Base-by-base conservation (phyloP, 2,888 invertebrate species). In the Tenthredo notha region DNA sequence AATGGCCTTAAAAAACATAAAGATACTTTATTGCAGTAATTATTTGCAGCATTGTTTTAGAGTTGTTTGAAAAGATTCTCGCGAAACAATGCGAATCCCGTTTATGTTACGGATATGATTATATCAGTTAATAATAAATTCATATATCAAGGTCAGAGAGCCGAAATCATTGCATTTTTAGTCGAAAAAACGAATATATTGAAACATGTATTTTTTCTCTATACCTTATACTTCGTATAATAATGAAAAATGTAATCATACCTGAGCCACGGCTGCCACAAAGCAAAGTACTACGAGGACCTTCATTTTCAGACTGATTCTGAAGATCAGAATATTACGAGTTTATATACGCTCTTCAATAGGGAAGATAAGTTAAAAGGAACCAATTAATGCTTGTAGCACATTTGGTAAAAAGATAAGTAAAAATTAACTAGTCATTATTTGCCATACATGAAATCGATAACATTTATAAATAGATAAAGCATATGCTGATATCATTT, bases 251-350 rank as follows among this genome's bases (percentile, higher is more conserved):
- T 50, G 33, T 54, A 18, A 54, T 33, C 33, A 54, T 75, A 84
- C 84, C 75, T 84, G 84, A 84, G 75, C 84, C 40, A 61, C 58
- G 6, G 75, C 61, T 29, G 61, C 61, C 9, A 84, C 75, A 37
- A 75, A 75, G 29, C 75, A 84, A 58, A 84, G 54, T 33, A 40
- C 61, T 50, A 84, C 54, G 61, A 84, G 43, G 25, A 74, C 10
- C 43, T 84, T 84, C 84, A 84, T 84, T 54, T 25, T 84, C 12
- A n/a, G 25, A 77, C 29, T 77, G 50, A 21, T 61, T n/a, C 21
- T 77, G 80, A 37, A n/a, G 33, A 25, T 29, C 61, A 61, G 43
- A 74, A 74, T 25, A 10, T n/a, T 43, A 74, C 21, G 72, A n/a
- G 43, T 43, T 43, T 43, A 43, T 74, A 74, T 74, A 43, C 2